Evolutionary conservation across 2,113 vertebrate species (phyloP).

Genomic region (Abramis brama): DNA sequence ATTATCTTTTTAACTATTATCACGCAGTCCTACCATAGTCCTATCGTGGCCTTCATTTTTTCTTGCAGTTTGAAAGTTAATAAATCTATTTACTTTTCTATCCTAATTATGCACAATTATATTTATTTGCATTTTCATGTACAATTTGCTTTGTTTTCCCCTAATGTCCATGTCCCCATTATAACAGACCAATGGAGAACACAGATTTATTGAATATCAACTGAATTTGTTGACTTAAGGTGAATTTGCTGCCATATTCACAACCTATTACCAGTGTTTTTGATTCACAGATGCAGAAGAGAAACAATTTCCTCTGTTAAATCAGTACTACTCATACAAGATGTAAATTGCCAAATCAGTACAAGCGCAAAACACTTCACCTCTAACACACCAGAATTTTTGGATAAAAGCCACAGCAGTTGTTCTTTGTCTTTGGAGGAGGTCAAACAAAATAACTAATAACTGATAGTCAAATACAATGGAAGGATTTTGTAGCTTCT

Average conservation of each 20-base stretch:
- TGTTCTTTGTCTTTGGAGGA: neutral
- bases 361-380: neutral
- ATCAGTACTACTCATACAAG: neutral
- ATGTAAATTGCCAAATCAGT: neutral
- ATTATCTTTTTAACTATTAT: no score
- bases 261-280: neutral
- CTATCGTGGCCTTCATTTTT: neutral
- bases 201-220: neutral
- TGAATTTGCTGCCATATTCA: neutral
- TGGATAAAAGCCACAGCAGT: neutral
- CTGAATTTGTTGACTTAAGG: neutral
- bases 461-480: conserved; percentile 23
- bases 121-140: neutral
- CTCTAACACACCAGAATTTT: neutral
- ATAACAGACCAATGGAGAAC: neutral
- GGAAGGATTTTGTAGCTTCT: neutral
- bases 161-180: neutral
- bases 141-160: neutral
- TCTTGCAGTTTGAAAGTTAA: neutral
- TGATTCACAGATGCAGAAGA: neutral
- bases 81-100: neutral
- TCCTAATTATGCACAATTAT: neutral
- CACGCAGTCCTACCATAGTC: no score
- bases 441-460: neutral
- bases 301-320: neutral